Percentiles rank a stretch among this genome's conserved stretches.
Evolutionary conservation across 37 sponge, comb jelly and placozoan species (phyloP).

Genomic region (Halichondria panicea): DNA sequence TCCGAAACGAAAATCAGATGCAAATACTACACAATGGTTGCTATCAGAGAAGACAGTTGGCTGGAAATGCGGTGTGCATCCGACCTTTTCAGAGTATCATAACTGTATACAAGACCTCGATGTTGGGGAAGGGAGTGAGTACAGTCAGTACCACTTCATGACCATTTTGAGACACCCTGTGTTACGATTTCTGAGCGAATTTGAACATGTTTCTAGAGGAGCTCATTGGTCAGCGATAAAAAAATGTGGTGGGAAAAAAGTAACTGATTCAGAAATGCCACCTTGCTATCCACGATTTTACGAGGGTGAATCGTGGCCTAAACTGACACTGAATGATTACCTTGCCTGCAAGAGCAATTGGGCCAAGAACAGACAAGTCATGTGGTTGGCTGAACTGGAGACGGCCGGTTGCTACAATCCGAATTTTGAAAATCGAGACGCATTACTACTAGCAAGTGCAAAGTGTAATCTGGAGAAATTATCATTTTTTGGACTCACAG

Average conservation of each 20-base stretch:
- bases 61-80: conserved; percentile 88
- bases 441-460: conserved; percentile 52
- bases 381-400: conserved; percentile 74
- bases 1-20: too few species aligned
- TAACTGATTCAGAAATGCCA: conserved; percentile 39
- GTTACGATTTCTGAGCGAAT: conserved; percentile 83
- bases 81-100: conserved; percentile 63
- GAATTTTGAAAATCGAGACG: conserved; percentile 11
- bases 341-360: conserved; percentile 75
- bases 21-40: conserved; percentile 84
- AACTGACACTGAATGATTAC: conserved; percentile 64
- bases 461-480: conserved; percentile 66
- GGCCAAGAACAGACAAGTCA: conserved; percentile 82
- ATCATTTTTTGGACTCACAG: conserved; percentile 77
- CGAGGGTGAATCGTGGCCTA: conserved; percentile 44
- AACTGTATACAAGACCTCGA: conserved; percentile 51
- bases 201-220: conserved; percentile 73
- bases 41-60: conserved; percentile 78
- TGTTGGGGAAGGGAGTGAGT: background rate
- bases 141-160: conserved; percentile 37
- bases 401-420: conserved; percentile 55
- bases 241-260: conserved; percentile 28
- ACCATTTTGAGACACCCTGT: conserved; percentile 82
- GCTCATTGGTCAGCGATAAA: conserved; percentile 64
- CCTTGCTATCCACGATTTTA: conserved; percentile 76